Evolutionary conservation across 1,140 invertebrate genomes (phyloP).

Genomic region (Brachionus manjavacas): DNA sequence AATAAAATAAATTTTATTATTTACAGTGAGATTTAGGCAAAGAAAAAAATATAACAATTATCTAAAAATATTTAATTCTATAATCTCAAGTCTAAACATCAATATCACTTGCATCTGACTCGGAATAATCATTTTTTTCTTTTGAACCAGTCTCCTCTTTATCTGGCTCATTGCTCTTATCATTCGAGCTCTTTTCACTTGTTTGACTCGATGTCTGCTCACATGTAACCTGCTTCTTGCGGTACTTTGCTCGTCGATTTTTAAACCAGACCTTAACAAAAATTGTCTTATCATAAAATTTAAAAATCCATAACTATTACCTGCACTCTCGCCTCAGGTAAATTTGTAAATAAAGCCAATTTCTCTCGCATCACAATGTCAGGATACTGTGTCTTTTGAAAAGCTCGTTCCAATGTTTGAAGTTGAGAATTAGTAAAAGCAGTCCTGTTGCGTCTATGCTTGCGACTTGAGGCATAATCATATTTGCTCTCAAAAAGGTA

Average conservation of each 20-base stretch:
- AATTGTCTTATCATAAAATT: too few relatives aligned
- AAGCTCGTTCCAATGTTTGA: slow-evolving; percentile 46
- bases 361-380: slow-evolving; percentile 49
- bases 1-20: background rate
- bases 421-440: slow-evolving; percentile 49
- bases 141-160: background rate
- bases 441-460: slow-evolving; percentile 47
- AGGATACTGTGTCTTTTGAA: slow-evolving; percentile 49
- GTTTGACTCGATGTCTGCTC: background rate
- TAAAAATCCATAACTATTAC: slow-evolving; percentile 38
- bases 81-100: slow-evolving; percentile 4
- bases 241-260: slow-evolving; percentile 44
- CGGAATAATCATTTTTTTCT: background rate
- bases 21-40: background rate
- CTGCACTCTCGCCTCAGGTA: slow-evolving; percentile 50
- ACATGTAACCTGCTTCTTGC: slow-evolving; percentile 40
- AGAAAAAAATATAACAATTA: background rate
- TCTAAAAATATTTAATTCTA: background rate
- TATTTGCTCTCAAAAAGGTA: slow-evolving; percentile 29
- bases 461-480: background rate
- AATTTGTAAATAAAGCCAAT: slow-evolving; percentile 47
- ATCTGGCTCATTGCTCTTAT: background rate
- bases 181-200: background rate
- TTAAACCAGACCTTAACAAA: slow-evolving; percentile 45
- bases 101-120: slow-evolving; percentile 10